Base-by-base conservation (phyloP, 2,113 vertebrate genomes). In the Xiphias gladius region DNA sequence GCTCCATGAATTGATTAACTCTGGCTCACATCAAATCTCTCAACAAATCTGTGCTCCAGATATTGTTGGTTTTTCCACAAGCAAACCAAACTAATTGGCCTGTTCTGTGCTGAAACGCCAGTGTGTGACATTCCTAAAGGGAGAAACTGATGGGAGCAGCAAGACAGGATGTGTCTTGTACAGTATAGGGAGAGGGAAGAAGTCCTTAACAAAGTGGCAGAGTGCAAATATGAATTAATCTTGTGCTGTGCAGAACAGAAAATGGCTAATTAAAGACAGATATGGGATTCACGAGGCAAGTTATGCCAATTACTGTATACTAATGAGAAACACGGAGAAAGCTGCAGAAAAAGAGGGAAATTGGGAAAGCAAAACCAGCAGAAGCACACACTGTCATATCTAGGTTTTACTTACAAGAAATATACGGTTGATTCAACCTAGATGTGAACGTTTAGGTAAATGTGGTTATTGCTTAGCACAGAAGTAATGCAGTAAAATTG, bases 81-180 rank as follows among this genome's bases (percentile, higher is more conserved):
- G n/a, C n/a, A n/a, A 78, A 71, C 26, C 41, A 76, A 52, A 66
- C 59, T 67, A 71, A 54, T 85, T 46, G 63, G 32, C 28, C 62
- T 67, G 39, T 43, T 64, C 73, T 76, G 41, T 71, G 46, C 52
- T 43, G 35, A 69, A 75, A 88, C 78, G 1, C 66, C 24, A 26
- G 28, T 13, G 74, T 85, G 88, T 16, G 78, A 90, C 77, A 90
- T 90, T 88, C 80, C 81, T 75, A 2, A 54, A 57, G 64, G 59
- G 14, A 71, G 50, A 55, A 43, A 71, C 16, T 16, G 48, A 14
- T 55, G 57, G 39, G 39, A 11, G n/a, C 17, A 50, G 43, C 65
- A 46, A 73, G 19, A 73, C 46, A 48, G 3, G 1, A 76, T 24
- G 73, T 22, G 52, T 65, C 48, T 43, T 22, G 11, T 26, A 28